These are phyloP conservation scores for Caenorhabditis japonica DNA, from an alignment of 2,888 invertebrate genomes.

Conservation along the genomic window DNA sequence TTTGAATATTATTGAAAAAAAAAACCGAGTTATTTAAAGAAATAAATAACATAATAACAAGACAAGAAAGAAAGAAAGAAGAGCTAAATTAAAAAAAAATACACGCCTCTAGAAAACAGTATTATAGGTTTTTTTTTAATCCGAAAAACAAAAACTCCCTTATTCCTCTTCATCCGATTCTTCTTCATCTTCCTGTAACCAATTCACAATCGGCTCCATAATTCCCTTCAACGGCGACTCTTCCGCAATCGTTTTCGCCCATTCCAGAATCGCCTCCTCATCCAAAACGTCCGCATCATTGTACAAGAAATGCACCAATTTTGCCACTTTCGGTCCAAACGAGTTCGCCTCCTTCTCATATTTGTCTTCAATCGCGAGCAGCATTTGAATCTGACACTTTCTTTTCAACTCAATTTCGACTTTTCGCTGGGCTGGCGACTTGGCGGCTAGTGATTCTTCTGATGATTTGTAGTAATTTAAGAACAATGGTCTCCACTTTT, in stretches of 20 bases:
- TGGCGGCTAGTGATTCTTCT: constrained; percentile 7
- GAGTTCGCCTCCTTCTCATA: constrained; percentile 16
- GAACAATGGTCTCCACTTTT: constrained; percentile 65
- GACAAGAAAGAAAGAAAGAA: background rate
- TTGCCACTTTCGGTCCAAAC: constrained; percentile 31
- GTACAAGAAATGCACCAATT: constrained; percentile 64
- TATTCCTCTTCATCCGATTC: constrained; percentile 13
- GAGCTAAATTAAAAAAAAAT: constrained; percentile 2
- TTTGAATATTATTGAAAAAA: no score
- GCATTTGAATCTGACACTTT: constrained; percentile 64
- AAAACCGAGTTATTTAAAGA: no score
- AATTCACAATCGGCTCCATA: constrained; percentile 61
- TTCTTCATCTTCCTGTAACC: constrained; percentile 60
- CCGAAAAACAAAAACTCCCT: no score
- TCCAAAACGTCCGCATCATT: constrained; percentile 60
- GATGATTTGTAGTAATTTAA: constrained; percentile 65
- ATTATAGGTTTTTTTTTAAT: no score
- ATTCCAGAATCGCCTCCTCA: constrained; percentile 61
- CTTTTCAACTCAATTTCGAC: constrained; percentile 19
- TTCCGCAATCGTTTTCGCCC: constrained; percentile 57
- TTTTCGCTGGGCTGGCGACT: constrained; percentile 15
- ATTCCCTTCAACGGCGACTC: constrained; percentile 26
- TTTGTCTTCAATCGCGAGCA: constrained; percentile 68
- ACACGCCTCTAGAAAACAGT: no score
- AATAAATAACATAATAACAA: background rate